These are phyloP conservation scores for Pygoscelis antarcticus DNA, from an alignment of 2,113 vertebrate species.

Conservation along the genomic window DNA sequence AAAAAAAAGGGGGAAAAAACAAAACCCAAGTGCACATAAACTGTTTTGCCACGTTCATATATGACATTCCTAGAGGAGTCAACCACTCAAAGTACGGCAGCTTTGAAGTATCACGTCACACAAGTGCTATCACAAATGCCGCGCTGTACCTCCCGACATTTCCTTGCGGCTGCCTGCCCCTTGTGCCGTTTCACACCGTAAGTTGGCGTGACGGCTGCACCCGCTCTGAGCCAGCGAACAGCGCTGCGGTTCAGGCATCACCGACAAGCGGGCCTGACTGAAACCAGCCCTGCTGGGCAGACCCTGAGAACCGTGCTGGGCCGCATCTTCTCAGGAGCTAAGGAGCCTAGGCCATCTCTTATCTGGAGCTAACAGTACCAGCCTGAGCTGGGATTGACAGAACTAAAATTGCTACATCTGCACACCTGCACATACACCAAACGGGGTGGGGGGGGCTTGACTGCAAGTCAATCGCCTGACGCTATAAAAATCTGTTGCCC, in stretches of 20 bases:
- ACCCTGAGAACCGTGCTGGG: neutral
- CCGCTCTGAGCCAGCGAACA: neutral
- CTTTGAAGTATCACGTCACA: neutral
- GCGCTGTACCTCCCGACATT: neutral
- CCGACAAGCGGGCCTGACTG: accelerated
- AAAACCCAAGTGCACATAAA: neutral
- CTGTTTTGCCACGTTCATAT: neutral
- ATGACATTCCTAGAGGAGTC: neutral
- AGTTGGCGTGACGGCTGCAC: accelerated
- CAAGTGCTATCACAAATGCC: neutral
- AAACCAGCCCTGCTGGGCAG: neutral
- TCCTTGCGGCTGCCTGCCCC: neutral
- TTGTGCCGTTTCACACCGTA: neutral
- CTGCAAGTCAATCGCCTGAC: accelerated
- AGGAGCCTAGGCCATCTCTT: neutral
- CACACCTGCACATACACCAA: neutral
- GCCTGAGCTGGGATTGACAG: neutral
- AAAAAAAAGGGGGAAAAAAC: neutral
- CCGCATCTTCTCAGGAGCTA: neutral
- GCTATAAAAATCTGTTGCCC: neutral
- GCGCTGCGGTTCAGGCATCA: neutral
- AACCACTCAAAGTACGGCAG: neutral
- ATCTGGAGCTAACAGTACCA: neutral
- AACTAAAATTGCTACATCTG: neutral
- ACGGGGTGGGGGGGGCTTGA: accelerated